Conservation (phyloP, 1,140 invertebrate genomes). For the Mesaphorura yosii region DNA sequence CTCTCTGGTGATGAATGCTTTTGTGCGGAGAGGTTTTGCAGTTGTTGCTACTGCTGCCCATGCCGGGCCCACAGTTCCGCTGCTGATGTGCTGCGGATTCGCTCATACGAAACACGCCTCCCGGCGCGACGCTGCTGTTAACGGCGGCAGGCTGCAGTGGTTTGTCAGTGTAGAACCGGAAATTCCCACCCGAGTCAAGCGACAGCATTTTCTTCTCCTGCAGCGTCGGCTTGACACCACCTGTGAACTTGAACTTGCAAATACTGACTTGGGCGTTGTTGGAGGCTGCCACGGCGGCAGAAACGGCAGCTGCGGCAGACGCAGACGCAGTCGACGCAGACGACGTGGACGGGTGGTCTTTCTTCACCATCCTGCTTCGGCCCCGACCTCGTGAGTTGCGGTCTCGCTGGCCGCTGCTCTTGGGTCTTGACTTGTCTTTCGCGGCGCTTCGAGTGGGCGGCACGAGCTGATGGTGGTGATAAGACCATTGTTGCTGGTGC, state of each 20-base stretch:
- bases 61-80: no score
- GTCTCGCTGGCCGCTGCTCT: neutral
- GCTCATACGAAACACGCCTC: neutral
- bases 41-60: neutral
- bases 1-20: neutral
- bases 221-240: conserved; percentile 68
- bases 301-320: neutral
- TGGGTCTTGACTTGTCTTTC: neutral
- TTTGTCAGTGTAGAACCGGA: conserved; percentile 64
- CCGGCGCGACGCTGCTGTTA: conserved; percentile 36
- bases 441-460: neutral
- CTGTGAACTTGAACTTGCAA: conserved; percentile 85
- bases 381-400: neutral
- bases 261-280: conserved; percentile 63
- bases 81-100: neutral
- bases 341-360: neutral
- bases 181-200: conserved; percentile 71
- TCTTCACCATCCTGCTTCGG: neutral
- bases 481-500: neutral
- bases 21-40: neutral
- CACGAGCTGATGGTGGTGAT: neutral
- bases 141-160: conserved; percentile 40
- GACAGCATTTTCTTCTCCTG: conserved; percentile 84
- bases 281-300: conserved; percentile 39
- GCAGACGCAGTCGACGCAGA: neutral